phyloP scores from a whole-genome alignment of 1,140 invertebrate genomes.

The Meteorus sp. region DNA sequence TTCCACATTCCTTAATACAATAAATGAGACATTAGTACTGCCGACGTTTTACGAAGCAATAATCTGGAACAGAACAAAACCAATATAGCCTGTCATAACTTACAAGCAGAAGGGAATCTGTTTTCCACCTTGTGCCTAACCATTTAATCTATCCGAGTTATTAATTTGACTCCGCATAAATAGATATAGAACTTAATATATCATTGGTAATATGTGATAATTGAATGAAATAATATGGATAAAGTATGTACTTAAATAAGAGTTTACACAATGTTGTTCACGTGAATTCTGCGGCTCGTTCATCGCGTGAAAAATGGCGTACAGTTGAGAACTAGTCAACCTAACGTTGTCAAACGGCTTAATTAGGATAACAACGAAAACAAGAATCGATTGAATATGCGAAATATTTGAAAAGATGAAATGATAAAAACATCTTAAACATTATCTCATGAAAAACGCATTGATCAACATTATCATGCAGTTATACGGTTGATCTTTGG shows the following conservation, averaged over 20 bases:
- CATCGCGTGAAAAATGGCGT: too few species aligned
- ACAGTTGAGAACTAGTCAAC: slow-evolving; percentile 8
- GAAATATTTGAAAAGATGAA: too few species aligned
- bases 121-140: slow-evolving; percentile 49
- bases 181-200: slow-evolving; percentile 9
- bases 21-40: slow-evolving; percentile 42
- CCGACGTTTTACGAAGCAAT: slow-evolving; percentile 20
- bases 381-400: too few species aligned
- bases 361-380: too few species aligned
- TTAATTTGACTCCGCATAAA: slow-evolving; percentile 7
- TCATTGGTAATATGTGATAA: slow-evolving; percentile 27
- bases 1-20: slow-evolving; percentile 66
- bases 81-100: slow-evolving; percentile 15
- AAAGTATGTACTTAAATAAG: slow-evolving; percentile 25
- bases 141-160: slow-evolving; percentile 31
- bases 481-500: not conserved
- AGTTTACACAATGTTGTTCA: slow-evolving; percentile 7
- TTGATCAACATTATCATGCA: not conserved
- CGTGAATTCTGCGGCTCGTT: slow-evolving; percentile 11
- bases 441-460: too few species aligned
- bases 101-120: slow-evolving; percentile 31
- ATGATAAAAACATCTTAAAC: too few species aligned
- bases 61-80: slow-evolving; percentile 9
- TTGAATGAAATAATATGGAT: too few species aligned
- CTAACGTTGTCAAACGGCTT: too few species aligned